Base-by-base conservation (phyloP, 2,113 vertebrate species). In the Poeciliopsis occidentalis region DNA sequence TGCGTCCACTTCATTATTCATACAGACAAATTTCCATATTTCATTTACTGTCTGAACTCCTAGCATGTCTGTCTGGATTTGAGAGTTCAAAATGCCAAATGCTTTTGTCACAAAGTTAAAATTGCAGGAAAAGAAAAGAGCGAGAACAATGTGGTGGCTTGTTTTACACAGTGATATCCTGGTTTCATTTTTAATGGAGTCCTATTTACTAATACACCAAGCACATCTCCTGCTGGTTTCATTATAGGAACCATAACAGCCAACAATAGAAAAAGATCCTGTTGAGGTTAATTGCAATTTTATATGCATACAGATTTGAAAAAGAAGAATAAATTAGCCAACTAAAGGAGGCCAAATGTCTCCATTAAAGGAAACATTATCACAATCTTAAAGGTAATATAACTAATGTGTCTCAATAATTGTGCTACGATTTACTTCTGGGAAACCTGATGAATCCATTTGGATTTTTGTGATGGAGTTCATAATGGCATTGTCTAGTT, bases 231-330 rank as follows among this genome's bases (percentile, higher is more conserved):
- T 47, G 79, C 69, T 76, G 73, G 37, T 68, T 77, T 39, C 60
- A 61, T 69, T 51, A 63, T 29, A 47, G 67, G 3, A 73, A 66
- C 66, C 12, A 61, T 67, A 79, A 71, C 39, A 70, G 64, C 60
- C 47, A 71, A 8, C 41, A n/a, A 29, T 44, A 71, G 57, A n/a
- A 29, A 47, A 64, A 71, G 10, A 26, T 37, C 22, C 61, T 64
- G 6, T 71, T 87, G 19, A 73, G 15, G 57, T 12, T 79, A 67
- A 79, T 63, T 84, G 62, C 44, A 62, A 30, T 60, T 81, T 65
- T 80, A 29, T 15, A 34, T 71, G n/a, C 32, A 41, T 13, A 67
- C 1, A 4, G 41, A 66, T 75, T 65, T 47, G 24, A 62, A 67
- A 67, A 34, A 37, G 11, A 37, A 26, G 64, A 44, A 41, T 76